These are phyloP conservation scores for Dreissena rostriformis DNA, from an alignment of 1,140 invertebrate species.

Conservation along the genomic window DNA sequence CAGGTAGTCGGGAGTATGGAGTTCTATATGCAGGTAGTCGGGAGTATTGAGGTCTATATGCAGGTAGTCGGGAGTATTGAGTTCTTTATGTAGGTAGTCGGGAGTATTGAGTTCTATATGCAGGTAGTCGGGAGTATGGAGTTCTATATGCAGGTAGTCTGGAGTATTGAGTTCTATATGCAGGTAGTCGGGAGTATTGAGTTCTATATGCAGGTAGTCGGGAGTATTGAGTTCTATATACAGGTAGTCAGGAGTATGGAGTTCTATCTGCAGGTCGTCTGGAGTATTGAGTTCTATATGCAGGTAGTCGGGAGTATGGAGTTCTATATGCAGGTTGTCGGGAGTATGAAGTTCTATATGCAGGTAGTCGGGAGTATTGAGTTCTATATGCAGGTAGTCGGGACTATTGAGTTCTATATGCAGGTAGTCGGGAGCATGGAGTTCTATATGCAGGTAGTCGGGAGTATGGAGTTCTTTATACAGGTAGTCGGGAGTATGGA, in stretches of 20 bases:
- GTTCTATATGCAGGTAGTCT: constrained; percentile 70
- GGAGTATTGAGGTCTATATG: constrained; percentile 70
- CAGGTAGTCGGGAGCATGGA: constrained; percentile 66
- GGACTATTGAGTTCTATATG: constrained; percentile 71
- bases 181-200: constrained; percentile 66
- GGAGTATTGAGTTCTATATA: constrained; percentile 71
- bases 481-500: constrained; percentile 66
- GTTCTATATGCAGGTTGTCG: constrained; percentile 70
- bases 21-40: constrained; percentile 70
- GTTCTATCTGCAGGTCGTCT: constrained; percentile 69
- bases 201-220: constrained; percentile 70
- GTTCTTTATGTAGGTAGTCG: constrained; percentile 69
- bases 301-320: constrained; percentile 66
- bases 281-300: constrained; percentile 71
- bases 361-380: constrained; percentile 66
- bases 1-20: constrained; percentile 66
- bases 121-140: constrained; percentile 66
- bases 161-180: constrained; percentile 71
- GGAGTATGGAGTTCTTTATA: constrained; percentile 71
- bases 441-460: constrained; percentile 70
- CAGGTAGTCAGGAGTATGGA: constrained; percentile 67
- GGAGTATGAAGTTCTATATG: constrained; percentile 69
- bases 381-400: constrained; percentile 70
- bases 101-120: constrained; percentile 71
- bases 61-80: constrained; percentile 66